Base-by-base conservation (phyloP, 2,797 vertebrate genomes). In the Myripristis jacobus region DNA sequence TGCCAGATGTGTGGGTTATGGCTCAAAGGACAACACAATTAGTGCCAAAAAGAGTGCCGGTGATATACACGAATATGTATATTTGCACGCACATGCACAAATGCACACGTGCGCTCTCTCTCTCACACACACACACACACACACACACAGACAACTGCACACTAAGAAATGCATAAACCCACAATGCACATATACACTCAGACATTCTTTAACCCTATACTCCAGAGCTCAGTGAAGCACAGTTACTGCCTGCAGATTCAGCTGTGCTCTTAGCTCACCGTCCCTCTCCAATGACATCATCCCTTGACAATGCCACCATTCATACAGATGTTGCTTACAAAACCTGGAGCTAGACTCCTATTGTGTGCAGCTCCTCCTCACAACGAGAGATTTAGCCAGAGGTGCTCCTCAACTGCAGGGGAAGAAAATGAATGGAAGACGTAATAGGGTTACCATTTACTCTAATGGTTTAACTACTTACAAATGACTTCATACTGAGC, bases 231-330 rank as follows among this genome's bases (percentile, higher is more conserved):
- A n/a, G 66, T 24, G 65, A 70, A 77, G 81, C 55, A 43, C 22
- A 6, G 46, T 77, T 77, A 79, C 89, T 81, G 93, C 79, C 91
- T 92, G 93, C 94, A 93, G 92, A 93, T 95, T 97, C 96, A 98
- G 96, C 96, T 96, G 96, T 87, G 94, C 89, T 95, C 94, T 96
- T 95, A 96, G 95, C 94, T 97, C 95, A 96, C 95, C 93, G 93
- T 95, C 94, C 90, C 93, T 92, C 92, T 94, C 91, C 87, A 80
- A 94, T 98, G 96, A 99, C 96, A 96, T 99, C 97, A 98, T 90
- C 94, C 90, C 64, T 86, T 81, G 92, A 99, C 97, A 99, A 99
- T 97, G 94, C 95, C 93, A 93, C 96, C 94, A 98, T 99, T 98
- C 96, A 98, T 96, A 91, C 92, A 95, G 94, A 96, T 94, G 93